These are phyloP conservation scores for Phrynocephalus vlangalii DNA, from an alignment of 2,797 vertebrate genomes.

Conservation along the genomic window DNA sequence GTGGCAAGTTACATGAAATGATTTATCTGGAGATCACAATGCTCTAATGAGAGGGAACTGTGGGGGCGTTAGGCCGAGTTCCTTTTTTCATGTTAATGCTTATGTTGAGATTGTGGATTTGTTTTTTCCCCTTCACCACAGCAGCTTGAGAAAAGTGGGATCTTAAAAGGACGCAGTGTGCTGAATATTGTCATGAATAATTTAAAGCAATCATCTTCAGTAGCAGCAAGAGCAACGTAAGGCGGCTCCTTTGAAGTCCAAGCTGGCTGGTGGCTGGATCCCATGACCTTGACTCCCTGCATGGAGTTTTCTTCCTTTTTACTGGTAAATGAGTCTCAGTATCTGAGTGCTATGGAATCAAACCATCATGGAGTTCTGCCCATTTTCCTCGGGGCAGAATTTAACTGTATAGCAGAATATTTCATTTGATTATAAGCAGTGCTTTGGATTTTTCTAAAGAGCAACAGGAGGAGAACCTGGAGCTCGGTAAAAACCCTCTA, in stretches of 20 bases:
- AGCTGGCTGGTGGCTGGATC: conserved; percentile 11
- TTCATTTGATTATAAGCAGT: conserved; percentile 30
- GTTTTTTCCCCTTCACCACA: conserved; percentile 43
- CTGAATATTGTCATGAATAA: conserved; percentile 37
- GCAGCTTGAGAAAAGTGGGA: conserved; percentile 39
- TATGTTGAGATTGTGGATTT: conserved; percentile 26
- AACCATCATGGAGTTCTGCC: background rate
- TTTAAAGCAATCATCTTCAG: conserved; percentile 56
- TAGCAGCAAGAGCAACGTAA: conserved; percentile 57
- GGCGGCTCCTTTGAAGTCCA: conserved; percentile 57
- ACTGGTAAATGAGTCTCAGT: conserved; percentile 29
- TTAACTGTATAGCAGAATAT: conserved; percentile 30
- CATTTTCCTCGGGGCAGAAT: conserved; percentile 12
- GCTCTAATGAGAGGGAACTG: conserved; percentile 42
- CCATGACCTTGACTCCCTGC: background rate
- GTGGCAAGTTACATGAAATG: conserved; percentile 42
- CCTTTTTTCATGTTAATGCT: conserved; percentile 17
- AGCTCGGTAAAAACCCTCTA: conserved; percentile 21
- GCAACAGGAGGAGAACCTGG: conserved; percentile 8
- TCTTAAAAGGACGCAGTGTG: conserved; percentile 34
- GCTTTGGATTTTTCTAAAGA: conserved; percentile 37
- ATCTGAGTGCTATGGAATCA: conserved; percentile 16
- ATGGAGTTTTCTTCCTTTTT: background rate
- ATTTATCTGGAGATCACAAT: conserved; percentile 57
- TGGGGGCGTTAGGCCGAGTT: conserved; percentile 27